These are phyloP conservation scores for Seriola aureovittata DNA, from an alignment of 2,113 vertebrate genomes.

Conservation along the genomic window DNA sequence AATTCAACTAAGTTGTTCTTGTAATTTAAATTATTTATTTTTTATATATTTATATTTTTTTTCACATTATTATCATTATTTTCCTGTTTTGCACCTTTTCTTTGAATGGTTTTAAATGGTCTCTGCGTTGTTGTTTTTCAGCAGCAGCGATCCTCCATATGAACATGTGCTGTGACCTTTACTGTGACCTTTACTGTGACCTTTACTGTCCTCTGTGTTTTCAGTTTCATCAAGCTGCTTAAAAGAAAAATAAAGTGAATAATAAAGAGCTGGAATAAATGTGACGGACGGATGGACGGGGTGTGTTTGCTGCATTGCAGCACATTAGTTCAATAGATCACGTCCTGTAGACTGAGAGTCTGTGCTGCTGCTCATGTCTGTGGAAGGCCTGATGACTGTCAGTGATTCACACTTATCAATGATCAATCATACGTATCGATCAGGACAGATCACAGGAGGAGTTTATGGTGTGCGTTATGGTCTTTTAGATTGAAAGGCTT, in stretches of 20 bases:
- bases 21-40: too few relatives aligned
- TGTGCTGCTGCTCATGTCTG: background rate
- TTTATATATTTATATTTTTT: too few relatives aligned
- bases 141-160: background rate
- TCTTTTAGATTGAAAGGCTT: slow-evolving; percentile 1
- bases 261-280: background rate
- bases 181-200: background rate
- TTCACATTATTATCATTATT: background rate
- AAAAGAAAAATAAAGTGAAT: background rate
- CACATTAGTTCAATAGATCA: slow-evolving; percentile 5
- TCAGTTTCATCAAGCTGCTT: background rate
- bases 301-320: slow-evolving; percentile 74
- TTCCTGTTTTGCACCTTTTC: background rate
- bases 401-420: slow-evolving; percentile 4
- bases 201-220: background rate
- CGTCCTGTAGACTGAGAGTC: background rate
- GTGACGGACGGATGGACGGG: background rate
- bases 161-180: background rate
- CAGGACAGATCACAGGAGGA: background rate
- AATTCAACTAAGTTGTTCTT: too few relatives aligned
- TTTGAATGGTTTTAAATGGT: background rate
- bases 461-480: background rate
- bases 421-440: background rate
- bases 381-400: background rate
- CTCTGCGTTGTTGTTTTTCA: background rate